Evolutionary conservation across 2,113 vertebrate species (phyloP), one percentile per base, ranked within the genome.

Genomic region (Prinia subflava): DNA sequence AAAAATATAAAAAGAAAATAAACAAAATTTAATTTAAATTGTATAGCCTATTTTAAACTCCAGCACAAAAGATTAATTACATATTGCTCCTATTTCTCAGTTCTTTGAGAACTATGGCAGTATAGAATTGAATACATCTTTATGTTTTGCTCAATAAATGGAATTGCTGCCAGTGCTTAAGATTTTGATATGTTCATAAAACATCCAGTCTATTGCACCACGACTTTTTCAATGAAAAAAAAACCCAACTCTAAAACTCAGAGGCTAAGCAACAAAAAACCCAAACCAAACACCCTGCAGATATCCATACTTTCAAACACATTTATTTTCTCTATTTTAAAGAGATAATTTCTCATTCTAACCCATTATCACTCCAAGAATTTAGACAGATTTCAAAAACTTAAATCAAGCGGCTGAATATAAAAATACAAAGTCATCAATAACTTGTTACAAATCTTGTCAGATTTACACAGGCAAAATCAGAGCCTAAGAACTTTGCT

Each of bases 361-460:
- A 92, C 39, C 49, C 57, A 60, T 46, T 77, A 52, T 14, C 59
- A 83, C 47, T 94, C 18, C 23, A 87, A 68, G 42, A 67, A 63
- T 83, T 87, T 60, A 94, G 71, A 81, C 67, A 94, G 73, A 94
- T 94, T 95, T 95, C 79, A 83, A 83, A 86, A 70, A 78, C 64
- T 82, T 81, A 92, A 87, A 90, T 96, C 89, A 86, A 85, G 49
- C 28, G 27, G 30, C 14, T 90, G 76, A 90, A 95, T 92, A 47
- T 78, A 33, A 79, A 77, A 90, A 85, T 31, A 27, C 28, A 80
- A 33, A 94, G 19, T 22, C 60, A 77, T 83, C 68, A 94, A 95
- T 74, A 63, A 57, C 22, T 82, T 92, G 24, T 73, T 81, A 78
- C 49, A 94, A 87, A 80, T 67, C 78, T 83, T 95, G 86, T 92